These are phyloP conservation scores for Adoxophyes honmai DNA, from an alignment of 1,140 invertebrate species.

Conservation along the genomic window DNA sequence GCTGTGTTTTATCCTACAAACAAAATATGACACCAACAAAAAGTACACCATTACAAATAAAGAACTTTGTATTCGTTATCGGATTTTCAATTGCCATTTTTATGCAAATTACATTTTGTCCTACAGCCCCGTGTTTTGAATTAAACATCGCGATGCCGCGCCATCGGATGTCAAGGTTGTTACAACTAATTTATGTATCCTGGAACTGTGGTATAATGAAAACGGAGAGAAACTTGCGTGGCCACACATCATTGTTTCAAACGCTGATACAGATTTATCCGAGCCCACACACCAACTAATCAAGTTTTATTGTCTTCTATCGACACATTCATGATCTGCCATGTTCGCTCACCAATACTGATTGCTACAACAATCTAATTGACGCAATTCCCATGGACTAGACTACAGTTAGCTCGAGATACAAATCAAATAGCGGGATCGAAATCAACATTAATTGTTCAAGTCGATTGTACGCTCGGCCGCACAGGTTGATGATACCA, in stretches of 20 bases:
- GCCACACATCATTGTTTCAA: background rate
- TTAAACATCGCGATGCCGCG: background rate
- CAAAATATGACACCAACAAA: too few species aligned
- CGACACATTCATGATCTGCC: conserved; percentile 18
- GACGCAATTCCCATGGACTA: conserved; percentile 46
- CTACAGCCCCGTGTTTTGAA: background rate
- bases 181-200: conserved; percentile 4
- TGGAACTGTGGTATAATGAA: background rate
- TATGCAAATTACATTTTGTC: background rate
- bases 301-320: conserved; percentile 33
- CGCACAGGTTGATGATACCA: conserved; percentile 18
- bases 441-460: conserved; percentile 60
- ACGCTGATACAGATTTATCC: background rate
- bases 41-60: too few species aligned
- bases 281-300: conserved; percentile 31
- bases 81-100: background rate
- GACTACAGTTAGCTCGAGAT: conserved; percentile 42
- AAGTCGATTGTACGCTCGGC: conserved; percentile 34
- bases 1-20: too few species aligned
- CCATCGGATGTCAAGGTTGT: background rate
- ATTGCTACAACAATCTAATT: conserved; percentile 44
- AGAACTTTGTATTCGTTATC: background rate
- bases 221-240: too few species aligned
- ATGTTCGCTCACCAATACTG: conserved; percentile 18
- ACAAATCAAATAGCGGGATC: conserved; percentile 52